These are phyloP conservation scores for Megatriorchis doriae DNA, from an alignment of 2,113 vertebrate genomes.

Conservation along the genomic window DNA sequence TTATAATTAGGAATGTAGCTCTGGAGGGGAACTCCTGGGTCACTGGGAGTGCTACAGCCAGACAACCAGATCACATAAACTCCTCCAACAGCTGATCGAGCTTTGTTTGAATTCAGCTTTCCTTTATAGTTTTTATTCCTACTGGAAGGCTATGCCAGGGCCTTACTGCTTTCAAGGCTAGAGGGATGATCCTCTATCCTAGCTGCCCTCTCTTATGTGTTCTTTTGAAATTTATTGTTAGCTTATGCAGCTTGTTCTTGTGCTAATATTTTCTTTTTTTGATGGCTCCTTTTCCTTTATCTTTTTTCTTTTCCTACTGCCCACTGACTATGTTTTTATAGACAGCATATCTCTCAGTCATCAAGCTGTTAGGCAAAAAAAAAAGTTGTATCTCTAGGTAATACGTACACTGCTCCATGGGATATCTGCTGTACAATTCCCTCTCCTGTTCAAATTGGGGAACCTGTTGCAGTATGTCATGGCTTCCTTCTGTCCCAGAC, in stretches of 20 bases:
- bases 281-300: background rate
- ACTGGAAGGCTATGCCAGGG: background rate
- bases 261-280: background rate
- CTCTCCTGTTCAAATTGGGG: background rate
- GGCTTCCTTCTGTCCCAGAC: background rate
- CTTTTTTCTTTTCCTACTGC: background rate
- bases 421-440: background rate
- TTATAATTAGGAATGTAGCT: background rate
- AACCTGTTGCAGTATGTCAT: background rate
- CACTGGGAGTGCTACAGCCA: background rate
- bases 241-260: background rate
- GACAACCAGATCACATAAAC: background rate
- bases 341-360: background rate
- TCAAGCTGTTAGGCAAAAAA: background rate
- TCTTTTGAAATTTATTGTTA: background rate
- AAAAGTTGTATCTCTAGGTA: background rate
- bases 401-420: background rate
- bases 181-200: background rate
- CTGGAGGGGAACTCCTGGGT: background rate
- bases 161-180: background rate
- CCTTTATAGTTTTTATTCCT: background rate
- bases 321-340: background rate
- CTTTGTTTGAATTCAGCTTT: background rate
- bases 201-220: background rate
- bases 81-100: background rate